phyloP scores from a whole-genome alignment of 2,888 invertebrate species.

The Cheilosia vulpina region DNA sequence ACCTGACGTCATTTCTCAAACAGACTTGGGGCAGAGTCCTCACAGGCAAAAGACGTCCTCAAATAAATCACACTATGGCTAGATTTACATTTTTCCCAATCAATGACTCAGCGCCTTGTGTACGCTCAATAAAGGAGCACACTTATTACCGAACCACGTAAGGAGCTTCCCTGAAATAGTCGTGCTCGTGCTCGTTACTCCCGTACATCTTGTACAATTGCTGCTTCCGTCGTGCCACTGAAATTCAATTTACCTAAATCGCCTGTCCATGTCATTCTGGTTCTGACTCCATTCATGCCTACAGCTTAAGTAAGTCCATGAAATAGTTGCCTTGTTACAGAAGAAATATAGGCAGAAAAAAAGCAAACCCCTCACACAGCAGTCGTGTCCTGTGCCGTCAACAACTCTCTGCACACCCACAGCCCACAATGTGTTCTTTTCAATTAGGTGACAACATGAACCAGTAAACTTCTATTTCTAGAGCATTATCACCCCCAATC shows the following conservation, averaged over 20 bases:
- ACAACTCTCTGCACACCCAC: not conserved
- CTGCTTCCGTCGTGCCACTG: not conserved
- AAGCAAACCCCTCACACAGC: conserved; percentile 26
- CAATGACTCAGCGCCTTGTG: conserved; percentile 33
- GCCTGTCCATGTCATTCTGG: conserved; percentile 53
- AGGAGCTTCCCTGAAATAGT: conserved; percentile 39
- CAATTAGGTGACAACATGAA: conserved; percentile 70
- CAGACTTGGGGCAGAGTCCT: too few species aligned
- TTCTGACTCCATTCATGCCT: conserved; percentile 49
- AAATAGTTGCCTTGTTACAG: conserved; percentile 5
- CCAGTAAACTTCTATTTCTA: conserved; percentile 47
- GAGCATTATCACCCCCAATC: conserved; percentile 21
- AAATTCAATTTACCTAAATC: conserved; percentile 72
- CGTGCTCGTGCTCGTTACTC: not conserved
- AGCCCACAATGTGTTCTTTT: conserved; percentile 54
- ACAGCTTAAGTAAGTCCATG: conserved; percentile 40
- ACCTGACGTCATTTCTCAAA: too few species aligned
- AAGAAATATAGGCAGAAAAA: conserved; percentile 9
- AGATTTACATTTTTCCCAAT: conserved; percentile 41
- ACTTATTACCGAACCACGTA: conserved; percentile 37
- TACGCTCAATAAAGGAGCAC: conserved; percentile 36
- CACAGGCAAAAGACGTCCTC: not conserved
- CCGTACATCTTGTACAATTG: not conserved
- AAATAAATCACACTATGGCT: conserved; percentile 29
- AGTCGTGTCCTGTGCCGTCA: conserved; percentile 26